Evolutionary conservation across 2,113 vertebrate species (phyloP).

Genomic region (Ciconia boyciana): DNA sequence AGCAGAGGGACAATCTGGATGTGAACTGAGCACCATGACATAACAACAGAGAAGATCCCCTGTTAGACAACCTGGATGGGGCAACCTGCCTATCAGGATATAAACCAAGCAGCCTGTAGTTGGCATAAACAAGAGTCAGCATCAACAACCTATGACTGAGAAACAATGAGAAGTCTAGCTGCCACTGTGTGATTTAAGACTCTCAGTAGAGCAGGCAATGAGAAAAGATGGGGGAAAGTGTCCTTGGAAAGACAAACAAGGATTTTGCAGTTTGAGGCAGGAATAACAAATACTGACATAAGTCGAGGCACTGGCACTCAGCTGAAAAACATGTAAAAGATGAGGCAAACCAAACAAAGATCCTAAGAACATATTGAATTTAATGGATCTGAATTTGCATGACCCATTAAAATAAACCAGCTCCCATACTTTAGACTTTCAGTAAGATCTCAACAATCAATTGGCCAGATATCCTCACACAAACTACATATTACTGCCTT

Average conservation of each 20-base stretch:
- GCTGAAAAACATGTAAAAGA: neutral
- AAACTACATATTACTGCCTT: neutral
- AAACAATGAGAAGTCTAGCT: neutral
- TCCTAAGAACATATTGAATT: neutral
- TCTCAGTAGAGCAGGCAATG: neutral
- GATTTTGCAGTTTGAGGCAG: neutral
- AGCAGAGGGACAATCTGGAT: neutral
- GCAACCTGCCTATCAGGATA: neutral
- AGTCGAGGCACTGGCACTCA: neutral
- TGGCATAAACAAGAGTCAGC: neutral
- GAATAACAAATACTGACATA: neutral
- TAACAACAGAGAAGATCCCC: neutral
- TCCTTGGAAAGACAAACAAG: neutral
- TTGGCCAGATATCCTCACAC: neutral
- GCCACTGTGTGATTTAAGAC: neutral
- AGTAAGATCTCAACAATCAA: neutral
- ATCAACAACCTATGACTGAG: neutral
- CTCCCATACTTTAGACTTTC: neutral
- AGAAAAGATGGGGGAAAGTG: neutral
- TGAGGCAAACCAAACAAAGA: neutral
- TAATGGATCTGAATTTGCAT: neutral
- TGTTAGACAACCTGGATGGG: neutral
- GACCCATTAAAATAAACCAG: neutral
- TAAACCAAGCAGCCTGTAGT: neutral
- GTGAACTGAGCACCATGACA: neutral